Evolutionary conservation across 2,797 vertebrate genomes (phyloP).

Genomic region (Triplophysa bombifrons): DNA sequence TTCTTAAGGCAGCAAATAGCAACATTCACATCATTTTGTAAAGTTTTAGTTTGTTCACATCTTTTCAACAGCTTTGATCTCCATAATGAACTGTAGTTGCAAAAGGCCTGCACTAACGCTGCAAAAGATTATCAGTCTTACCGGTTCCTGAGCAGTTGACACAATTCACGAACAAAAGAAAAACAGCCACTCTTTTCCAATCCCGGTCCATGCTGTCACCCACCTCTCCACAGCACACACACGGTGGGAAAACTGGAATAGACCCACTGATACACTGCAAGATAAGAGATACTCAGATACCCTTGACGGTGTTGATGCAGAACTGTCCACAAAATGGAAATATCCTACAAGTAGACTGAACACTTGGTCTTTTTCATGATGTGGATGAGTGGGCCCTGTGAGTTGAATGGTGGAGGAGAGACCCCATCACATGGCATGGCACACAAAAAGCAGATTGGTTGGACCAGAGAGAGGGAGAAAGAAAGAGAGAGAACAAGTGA

Average conservation of each 20-base stretch:
- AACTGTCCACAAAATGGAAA: not conserved
- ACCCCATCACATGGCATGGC: conserved; percentile 1
- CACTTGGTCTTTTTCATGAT: not conserved
- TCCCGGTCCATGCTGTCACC: conserved; percentile 70
- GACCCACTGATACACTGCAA: conserved; percentile 11
- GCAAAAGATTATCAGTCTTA: conserved; percentile 61
- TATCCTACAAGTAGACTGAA: not conserved
- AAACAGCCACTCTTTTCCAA: conserved; percentile 63
- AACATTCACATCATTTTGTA: not conserved
- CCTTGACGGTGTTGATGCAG: not conserved
- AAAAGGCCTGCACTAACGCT: not conserved
- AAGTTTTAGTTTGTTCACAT: not conserved
- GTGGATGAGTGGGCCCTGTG: not conserved
- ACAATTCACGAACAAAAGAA: conserved; percentile 63
- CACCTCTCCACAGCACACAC: conserved; percentile 48
- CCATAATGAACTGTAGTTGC: not conserved
- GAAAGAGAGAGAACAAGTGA: conserved; percentile 43
- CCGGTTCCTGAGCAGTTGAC: conserved; percentile 62
- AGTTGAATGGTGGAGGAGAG: conserved; percentile 19
- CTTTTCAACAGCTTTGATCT: not conserved
- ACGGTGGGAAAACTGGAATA: not conserved
- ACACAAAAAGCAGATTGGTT: not conserved
- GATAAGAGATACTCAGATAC: not conserved
- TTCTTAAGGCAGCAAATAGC: not conserved
- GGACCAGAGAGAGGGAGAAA: conserved; percentile 28